These are phyloP conservation scores for Gopherus evgoodei DNA, from an alignment of 2,113 vertebrate species.

Conservation along the genomic window DNA sequence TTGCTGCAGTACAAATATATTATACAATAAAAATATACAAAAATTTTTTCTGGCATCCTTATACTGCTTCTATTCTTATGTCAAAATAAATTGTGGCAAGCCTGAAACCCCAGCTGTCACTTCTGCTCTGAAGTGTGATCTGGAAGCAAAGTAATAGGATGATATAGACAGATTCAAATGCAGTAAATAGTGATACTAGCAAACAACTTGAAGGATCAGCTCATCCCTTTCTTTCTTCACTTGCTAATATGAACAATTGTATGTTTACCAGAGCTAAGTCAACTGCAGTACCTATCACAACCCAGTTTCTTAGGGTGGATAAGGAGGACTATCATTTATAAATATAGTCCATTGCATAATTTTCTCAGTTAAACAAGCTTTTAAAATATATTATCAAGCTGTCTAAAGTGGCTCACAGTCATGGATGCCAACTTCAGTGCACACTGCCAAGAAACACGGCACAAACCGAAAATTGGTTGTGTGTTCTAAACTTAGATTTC, in stretches of 20 bases:
- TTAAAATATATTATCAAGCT: neutral
- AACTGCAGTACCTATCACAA: neutral
- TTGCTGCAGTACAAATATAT: neutral
- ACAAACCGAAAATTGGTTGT: neutral
- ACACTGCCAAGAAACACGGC: neutral
- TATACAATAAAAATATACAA: neutral
- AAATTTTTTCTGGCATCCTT: neutral
- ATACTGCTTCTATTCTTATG: neutral
- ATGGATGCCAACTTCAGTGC: neutral
- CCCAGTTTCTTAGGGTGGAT: neutral
- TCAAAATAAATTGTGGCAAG: neutral
- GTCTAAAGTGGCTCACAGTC: neutral
- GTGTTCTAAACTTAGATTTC: too few relatives aligned
- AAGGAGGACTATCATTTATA: neutral
- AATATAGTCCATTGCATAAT: neutral
- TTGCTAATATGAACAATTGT: neutral
- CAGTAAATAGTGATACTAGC: neutral
- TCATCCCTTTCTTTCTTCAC: neutral
- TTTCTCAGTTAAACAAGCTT: neutral
- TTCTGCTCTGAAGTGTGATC: neutral
- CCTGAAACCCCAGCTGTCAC: neutral
- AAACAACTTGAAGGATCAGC: neutral
- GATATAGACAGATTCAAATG: neutral
- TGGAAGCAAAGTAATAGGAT: neutral
- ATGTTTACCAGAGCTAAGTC: neutral